Base-by-base conservation (phyloP, 2,888 invertebrate genomes). In the Chironomus riparius region DNA sequence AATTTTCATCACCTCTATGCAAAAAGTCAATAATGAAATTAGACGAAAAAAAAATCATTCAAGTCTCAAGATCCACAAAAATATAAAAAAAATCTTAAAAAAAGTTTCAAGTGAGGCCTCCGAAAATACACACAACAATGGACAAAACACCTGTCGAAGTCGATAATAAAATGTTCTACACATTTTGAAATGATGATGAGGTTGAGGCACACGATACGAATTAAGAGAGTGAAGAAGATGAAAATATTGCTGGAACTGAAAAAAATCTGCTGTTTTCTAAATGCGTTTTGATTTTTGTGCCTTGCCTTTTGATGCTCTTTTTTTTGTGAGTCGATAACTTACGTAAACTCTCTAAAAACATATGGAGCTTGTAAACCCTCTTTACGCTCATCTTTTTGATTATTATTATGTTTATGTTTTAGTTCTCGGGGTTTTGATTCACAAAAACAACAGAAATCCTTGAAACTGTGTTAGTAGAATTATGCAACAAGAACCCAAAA, bases 121-220 rank as follows among this genome's bases (percentile, higher is more conserved):
- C 12, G 18, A 68, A 65, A 22, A 65, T n/a, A n/a, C 13, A 21
- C 12, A 62, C 65, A 61, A 73, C 65, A 74, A 74, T 74, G 74
- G 48, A 65, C 74, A 74, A 74, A 74, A 74, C 74, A 74, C 74
- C 74, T 74, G 74, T 74, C 74, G 74, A 74, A n/a, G 65, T 68
- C 74, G 74, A 74, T 74, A 74, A 74, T 74, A 74, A 74, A 74
- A 74, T 74, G 74, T 74, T 74, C 74, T 74, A 74, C 74, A 74
- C 73, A 73, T 74, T 70, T 74, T 28, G 74, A 38, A 68, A 74
- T 62, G 74, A 74, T 74, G 74, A 74, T 74, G 74, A 74, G 68
- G 68, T 47, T 68, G 15, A 47, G 74, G 74, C 74, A 68, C 74
- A 74, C 74, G 74, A 74, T 74, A 74, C 74, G 18, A 74, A 74